Conservation (phyloP, 2,888 invertebrate species). For the Adelognathus sp. region DNA sequence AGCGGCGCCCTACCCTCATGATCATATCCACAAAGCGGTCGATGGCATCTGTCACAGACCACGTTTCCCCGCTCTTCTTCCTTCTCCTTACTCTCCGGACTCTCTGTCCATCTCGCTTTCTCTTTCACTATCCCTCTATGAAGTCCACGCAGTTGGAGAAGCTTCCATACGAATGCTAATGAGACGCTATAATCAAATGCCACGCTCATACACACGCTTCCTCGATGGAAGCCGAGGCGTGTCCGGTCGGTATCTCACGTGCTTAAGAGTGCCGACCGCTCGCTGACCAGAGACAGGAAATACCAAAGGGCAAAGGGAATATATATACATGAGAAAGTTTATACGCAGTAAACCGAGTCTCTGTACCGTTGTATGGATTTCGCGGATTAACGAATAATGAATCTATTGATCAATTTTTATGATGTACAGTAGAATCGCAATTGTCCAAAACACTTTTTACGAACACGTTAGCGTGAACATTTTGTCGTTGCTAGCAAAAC, state of each 20-base stretch:
- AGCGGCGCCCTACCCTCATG: conserved; percentile 31
- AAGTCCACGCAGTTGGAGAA: neutral
- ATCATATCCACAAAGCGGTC: conserved; percentile 54
- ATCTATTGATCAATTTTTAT: no score
- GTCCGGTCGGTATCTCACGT: conserved; percentile 40
- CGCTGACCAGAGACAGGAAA: conserved; percentile 27
- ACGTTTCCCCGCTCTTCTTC: neutral
- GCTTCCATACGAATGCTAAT: conserved; percentile 60
- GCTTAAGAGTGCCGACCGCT: neutral
- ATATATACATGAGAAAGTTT: neutral
- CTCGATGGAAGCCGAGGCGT: conserved; percentile 52
- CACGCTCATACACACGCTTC: conserved; percentile 49
- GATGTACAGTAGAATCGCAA: no score
- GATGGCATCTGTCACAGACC: conserved; percentile 62
- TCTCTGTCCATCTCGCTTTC: no score
- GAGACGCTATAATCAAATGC: conserved; percentile 62
- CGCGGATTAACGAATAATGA: neutral
- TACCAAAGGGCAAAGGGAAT: conserved; percentile 23
- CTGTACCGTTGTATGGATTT: neutral
- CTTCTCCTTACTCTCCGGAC: conserved; percentile 2
- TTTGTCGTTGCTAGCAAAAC: no score
- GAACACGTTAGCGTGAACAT: no score
- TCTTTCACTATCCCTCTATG: neutral
- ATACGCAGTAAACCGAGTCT: neutral
- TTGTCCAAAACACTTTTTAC: no score